Conservation (phyloP, 2,888 invertebrate species). For the Apantesis nais region DNA sequence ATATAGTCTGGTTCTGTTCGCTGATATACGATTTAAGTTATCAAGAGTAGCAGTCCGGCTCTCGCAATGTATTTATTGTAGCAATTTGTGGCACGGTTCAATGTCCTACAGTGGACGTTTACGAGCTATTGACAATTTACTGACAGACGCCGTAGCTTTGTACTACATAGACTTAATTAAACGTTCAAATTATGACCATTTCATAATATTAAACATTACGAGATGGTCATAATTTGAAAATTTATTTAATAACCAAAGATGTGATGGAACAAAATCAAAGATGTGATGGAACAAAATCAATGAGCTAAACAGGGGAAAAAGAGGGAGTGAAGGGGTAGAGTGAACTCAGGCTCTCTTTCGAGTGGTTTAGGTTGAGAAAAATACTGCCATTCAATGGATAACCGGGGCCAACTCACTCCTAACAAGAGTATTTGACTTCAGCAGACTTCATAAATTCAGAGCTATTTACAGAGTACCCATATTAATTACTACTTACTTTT, state of each 20-base stretch:
- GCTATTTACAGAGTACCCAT: too few relatives aligned
- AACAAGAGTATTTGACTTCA: neutral
- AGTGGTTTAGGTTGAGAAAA: neutral
- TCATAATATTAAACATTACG: neutral
- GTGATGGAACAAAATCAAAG: neutral
- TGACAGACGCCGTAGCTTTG: neutral
- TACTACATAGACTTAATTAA: neutral
- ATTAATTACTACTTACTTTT: too few relatives aligned
- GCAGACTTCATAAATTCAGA: neutral
- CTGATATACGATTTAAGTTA: constrained; percentile 10
- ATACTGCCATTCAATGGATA: neutral
- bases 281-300: neutral
- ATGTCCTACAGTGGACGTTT: constrained; percentile 5
- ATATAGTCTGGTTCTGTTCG: neutral
- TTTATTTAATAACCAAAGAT: neutral
- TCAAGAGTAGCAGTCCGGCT: constrained; percentile 2
- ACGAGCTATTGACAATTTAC: constrained; percentile 14
- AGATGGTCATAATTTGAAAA: too few relatives aligned
- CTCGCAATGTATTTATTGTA: constrained; percentile 8
- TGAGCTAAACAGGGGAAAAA: neutral
- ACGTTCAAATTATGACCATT: neutral
- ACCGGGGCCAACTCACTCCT: neutral
- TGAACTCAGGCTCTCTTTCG: neutral
- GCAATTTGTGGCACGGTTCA: constrained; percentile 10
- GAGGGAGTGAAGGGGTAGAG: neutral